These are phyloP conservation scores for Nibea albiflora DNA, from an alignment of 2,113 vertebrate species.

Conservation along the genomic window DNA sequence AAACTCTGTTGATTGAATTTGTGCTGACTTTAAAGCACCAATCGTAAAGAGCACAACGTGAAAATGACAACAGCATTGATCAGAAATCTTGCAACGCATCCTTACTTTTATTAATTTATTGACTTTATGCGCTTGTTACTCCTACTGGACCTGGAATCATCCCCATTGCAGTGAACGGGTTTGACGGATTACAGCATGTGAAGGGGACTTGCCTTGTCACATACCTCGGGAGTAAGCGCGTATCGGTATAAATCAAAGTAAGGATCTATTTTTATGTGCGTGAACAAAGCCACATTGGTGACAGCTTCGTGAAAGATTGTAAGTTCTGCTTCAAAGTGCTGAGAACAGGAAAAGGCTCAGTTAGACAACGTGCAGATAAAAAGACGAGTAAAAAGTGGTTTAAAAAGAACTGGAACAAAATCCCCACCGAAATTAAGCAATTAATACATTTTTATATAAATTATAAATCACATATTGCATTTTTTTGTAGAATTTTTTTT, in stretches of 20 bases:
- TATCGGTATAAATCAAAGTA: constrained; percentile 2
- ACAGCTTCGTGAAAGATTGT: constrained; percentile 28
- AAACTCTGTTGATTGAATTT: constrained; percentile 31
- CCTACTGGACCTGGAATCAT: background rate
- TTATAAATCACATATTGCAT: constrained; percentile 32
- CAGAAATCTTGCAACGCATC: constrained; percentile 19
- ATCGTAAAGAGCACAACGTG: constrained; percentile 9
- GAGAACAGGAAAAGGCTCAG: constrained; percentile 34
- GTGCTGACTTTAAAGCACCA: constrained; percentile 55
- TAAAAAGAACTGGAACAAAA: constrained; percentile 16
- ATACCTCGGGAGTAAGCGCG: background rate
- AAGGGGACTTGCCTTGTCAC: background rate
- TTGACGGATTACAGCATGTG: background rate
- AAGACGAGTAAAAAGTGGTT: constrained; percentile 11
- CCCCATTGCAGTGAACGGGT: background rate
- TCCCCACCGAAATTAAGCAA: background rate
- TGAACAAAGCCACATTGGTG: background rate
- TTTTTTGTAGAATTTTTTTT: constrained; percentile 30
- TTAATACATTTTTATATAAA: constrained; percentile 21
- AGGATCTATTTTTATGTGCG: constrained; percentile 1
- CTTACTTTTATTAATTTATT: constrained; percentile 3
- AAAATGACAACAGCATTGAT: constrained; percentile 16
- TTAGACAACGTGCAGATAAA: constrained; percentile 16
- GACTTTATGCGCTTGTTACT: background rate
- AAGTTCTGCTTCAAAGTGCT: constrained; percentile 43